Evolutionary conservation across 2,888 invertebrate species (phyloP).

Genomic region (Drosophila nigricruria): DNA sequence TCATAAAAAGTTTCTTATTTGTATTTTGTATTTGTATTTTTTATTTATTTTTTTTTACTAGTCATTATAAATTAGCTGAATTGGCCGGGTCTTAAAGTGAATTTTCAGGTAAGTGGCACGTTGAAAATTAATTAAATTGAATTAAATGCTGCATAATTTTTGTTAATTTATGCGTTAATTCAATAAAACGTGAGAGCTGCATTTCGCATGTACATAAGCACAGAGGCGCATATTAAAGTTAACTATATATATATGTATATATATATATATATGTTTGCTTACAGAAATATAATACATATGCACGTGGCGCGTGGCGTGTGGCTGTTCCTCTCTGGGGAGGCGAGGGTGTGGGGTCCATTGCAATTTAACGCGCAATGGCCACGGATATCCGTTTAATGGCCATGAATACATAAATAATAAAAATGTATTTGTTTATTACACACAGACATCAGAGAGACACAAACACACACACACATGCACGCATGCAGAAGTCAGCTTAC

Average conservation of each 20-base stretch:
- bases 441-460: conserved; percentile 37
- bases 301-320: conserved; percentile 12
- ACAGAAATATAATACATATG: conserved; percentile 4
- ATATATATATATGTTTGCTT: conserved; percentile 3
- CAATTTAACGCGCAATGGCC: conserved; percentile 80
- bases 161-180: conserved; percentile 58
- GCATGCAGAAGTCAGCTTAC: conserved; percentile 62
- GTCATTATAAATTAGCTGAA: background rate
- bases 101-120: background rate
- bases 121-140: conserved; percentile 29
- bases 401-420: conserved; percentile 82
- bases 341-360: conserved; percentile 40
- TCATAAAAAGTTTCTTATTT: too few species aligned
- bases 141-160: conserved; percentile 45
- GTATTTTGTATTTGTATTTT: too few species aligned
- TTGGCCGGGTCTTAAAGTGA: background rate
- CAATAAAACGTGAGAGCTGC: conserved; percentile 38
- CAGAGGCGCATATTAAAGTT: conserved; percentile 46
- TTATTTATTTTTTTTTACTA: background rate
- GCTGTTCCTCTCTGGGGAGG: conserved; percentile 5
- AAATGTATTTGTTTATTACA: conserved; percentile 81
- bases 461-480: conserved; percentile 24
- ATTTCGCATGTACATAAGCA: conserved; percentile 4
- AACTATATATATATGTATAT: conserved; percentile 1
- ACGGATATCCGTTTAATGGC: conserved; percentile 81